Base-by-base conservation (phyloP, 2,888 invertebrate species). In the Plagodis dolabraria region DNA sequence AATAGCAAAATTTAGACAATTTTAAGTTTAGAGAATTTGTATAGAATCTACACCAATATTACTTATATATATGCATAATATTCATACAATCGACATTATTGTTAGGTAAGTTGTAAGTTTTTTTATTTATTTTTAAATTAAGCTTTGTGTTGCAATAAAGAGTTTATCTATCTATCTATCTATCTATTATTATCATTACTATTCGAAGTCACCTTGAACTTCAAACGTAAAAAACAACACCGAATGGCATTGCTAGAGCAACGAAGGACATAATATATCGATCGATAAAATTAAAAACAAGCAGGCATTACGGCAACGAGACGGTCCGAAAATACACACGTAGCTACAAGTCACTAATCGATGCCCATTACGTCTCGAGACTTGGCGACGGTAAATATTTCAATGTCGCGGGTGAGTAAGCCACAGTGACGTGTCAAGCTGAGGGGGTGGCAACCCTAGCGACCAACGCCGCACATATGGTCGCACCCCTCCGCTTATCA, bases 381-480 rank as follows among this genome's bases (percentile, higher is more conserved):
- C 52, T n/a, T 52, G 33, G 22, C 47, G 54, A 51, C 52, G 51
- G 60, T 60, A 56, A 52, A 60, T 59, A 64, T 65, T 64, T 65
- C 63, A 61, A 65, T 62, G 63, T 58, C 54, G 45, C 35, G 67
- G 35, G 56, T 63, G 65, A 60, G 64, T 67, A 60, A 65, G 57
- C 57, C 59, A 57, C 64, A 49, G 57, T 65, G 66, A 64, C 63
- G 69, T 63, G 65, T 65, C 53, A 45, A 56, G 50, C 52, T 33
- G 50, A 55, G 60, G 57, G 64, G 71, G 67, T 53, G 61, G 57
- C 66, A 56, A 64, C 71, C 74, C 72, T 61, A 57, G 53, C 33
- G 40, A 10, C 40, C 10, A 46, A 57, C 60, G 67, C 47, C 51
- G 33, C 51, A 79, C 87, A 87, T 76, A 82, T 88, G 88, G 81